Evolutionary conservation across 1,140 invertebrate genomes (phyloP), one percentile per base, ranked within the genome.

Genomic region (Sarcophaga bullata): DNA sequence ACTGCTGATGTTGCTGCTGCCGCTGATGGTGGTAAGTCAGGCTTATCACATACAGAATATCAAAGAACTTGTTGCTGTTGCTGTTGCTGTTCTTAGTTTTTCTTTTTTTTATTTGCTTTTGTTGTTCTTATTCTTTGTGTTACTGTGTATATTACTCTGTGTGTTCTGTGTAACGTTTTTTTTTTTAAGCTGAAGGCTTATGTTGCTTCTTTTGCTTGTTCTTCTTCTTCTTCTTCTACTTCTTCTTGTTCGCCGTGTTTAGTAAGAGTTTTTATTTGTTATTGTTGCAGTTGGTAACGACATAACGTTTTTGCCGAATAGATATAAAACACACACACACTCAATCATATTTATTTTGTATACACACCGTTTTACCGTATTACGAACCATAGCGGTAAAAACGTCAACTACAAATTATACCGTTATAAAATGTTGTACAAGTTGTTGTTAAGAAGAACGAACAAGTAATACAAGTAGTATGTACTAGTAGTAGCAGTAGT

Each of bases 401-500:
- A 54, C 81, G 81, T 82, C 81, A 82, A 75, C 81, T 82, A 82
- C 81, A 82, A 82, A 82, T 73, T 75, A 82, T 82, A 82, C 81
- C 52, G 81, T 82, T 82, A 82, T 76, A 73, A 48, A 52, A 47
- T 50, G 75, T 19, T 19, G 75, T 37, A 68, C n/a, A 68, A 68
- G 54, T 68, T 19, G 62, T 68, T 68, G 54, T 7, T 58, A 37
- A 37, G 46, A 19, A 49, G 46, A 52, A 11, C 8, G 73, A 37
- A 37, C 25, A 37, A 37, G 25, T 37, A 37, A 37, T 37, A 37
- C 25, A 37, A 37, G 25, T 37, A 37, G 25, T 37, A 37, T 37
- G 25, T 4, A 37, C 1, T 37, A 37, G 25, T 4, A 37, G 4
- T 37, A 37, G 25, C 25, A 37, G 25, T 37, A 37, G 25, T 37